phyloP scores from a whole-genome alignment of 2,888 invertebrate species.

The Ctenicera cuprea region DNA sequence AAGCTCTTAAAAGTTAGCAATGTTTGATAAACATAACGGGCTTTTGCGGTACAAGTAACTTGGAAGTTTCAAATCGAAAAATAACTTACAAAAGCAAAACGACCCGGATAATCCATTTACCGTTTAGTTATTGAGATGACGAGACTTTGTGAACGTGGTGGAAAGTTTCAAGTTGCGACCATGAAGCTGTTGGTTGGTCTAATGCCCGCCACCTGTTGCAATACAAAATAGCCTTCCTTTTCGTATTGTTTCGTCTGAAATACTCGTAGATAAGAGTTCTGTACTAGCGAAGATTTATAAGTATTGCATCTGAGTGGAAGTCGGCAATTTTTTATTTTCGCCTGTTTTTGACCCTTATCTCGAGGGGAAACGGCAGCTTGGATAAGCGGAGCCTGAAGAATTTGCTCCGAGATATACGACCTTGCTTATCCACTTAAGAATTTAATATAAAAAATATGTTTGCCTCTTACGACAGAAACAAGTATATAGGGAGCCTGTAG shows the following conservation, averaged over 20 bases:
- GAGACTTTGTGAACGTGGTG: background rate
- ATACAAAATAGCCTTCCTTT: background rate
- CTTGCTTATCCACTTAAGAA: conserved; percentile 12
- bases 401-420: conserved; percentile 6
- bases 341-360: background rate
- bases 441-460: conserved; percentile 24
- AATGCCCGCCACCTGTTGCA: conserved; percentile 27
- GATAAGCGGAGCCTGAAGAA: background rate
- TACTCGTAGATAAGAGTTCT: conserved; percentile 10
- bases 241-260: background rate
- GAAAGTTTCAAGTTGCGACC: background rate
- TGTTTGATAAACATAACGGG: background rate
- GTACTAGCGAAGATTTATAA: conserved; percentile 11
- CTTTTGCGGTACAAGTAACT: conserved; percentile 6
- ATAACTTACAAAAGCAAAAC: background rate
- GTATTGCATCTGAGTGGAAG: conserved; percentile 11
- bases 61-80: background rate
- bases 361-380: background rate
- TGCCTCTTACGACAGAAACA: conserved; percentile 13
- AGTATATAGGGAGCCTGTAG: background rate
- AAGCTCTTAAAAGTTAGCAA: conserved; percentile 21
- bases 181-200: background rate
- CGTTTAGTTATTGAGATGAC: background rate
- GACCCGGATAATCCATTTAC: background rate
- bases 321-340: conserved; percentile 19